Evolutionary conservation across 2,113 vertebrate species (phyloP).

Genomic region (Scomber japonicus): DNA sequence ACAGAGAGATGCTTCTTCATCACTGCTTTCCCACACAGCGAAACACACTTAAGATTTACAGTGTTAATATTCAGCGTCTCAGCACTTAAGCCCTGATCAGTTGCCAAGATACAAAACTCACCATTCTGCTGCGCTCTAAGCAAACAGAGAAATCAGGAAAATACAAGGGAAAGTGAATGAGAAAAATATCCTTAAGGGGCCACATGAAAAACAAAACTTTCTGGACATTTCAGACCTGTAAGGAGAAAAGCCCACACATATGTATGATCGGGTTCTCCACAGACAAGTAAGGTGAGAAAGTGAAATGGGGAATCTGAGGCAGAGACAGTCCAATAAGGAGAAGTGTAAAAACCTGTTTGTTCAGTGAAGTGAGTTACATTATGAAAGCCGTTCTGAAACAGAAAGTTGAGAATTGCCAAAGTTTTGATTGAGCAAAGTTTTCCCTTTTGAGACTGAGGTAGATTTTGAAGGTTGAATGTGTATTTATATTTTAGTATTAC

Average conservation of each 20-base stretch:
- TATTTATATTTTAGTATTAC: not conserved
- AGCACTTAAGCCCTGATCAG: not conserved
- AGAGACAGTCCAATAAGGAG: not conserved
- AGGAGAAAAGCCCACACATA: conserved; percentile 14
- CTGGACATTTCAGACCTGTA: not conserved
- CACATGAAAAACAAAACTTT: not conserved
- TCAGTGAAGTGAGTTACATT: conserved; percentile 21
- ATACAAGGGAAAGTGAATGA: not conserved
- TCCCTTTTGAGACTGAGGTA: conserved; percentile 23
- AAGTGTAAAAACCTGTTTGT: conserved; percentile 42
- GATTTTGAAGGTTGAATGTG: not conserved
- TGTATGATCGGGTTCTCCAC: not conserved
- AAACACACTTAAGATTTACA: not conserved
- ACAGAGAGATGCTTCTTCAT: conserved; percentile 10
- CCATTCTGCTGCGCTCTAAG: not conserved
- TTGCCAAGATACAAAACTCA: conserved; percentile 15
- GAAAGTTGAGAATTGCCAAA: conserved; percentile 18
- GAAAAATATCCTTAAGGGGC: not conserved
- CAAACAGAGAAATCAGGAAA: not conserved
- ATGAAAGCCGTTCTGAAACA: conserved; percentile 38
- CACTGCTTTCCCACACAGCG: not conserved
- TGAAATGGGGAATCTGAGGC: conserved; percentile 15
- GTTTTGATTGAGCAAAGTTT: conserved; percentile 11
- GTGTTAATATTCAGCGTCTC: not conserved
- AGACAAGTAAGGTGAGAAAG: conserved; percentile 23